These are phyloP conservation scores for Phanerotoma sp. DNA, from an alignment of 2,888 invertebrate genomes.

Conservation along the genomic window DNA sequence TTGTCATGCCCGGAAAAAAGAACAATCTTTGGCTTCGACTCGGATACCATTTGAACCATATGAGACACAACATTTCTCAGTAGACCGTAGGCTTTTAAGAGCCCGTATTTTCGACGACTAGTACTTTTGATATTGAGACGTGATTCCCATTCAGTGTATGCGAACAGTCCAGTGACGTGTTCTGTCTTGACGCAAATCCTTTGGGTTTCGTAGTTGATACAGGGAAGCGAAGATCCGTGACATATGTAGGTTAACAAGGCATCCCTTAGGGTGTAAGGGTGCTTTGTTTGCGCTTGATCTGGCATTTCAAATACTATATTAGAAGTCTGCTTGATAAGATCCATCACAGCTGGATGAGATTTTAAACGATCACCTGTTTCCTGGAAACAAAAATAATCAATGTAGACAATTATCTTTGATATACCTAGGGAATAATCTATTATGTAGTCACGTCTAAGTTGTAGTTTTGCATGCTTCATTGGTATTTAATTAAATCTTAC, in stretches of 20 bases:
- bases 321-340: slow-evolving; percentile 68
- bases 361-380: slow-evolving; percentile 68
- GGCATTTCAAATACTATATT: slow-evolving; percentile 69
- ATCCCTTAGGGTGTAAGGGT: slow-evolving; percentile 75
- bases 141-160: slow-evolving; percentile 82
- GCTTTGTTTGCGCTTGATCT: slow-evolving; percentile 63
- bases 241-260: slow-evolving; percentile 83
- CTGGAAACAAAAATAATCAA: slow-evolving; percentile 51
- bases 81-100: slow-evolving; percentile 79
- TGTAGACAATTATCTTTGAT: too few relatives aligned
- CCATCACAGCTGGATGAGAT: slow-evolving; percentile 73
- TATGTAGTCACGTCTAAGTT: too few relatives aligned
- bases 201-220: slow-evolving; percentile 60
- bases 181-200: slow-evolving; percentile 67
- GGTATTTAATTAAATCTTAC: not conserved
- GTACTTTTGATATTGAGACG: slow-evolving; percentile 65
- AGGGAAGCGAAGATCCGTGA: slow-evolving; percentile 80
- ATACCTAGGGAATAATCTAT: too few relatives aligned
- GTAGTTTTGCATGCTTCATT: too few relatives aligned
- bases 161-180: slow-evolving; percentile 76
- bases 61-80: slow-evolving; percentile 79
- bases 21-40: slow-evolving; percentile 72
- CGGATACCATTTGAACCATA: slow-evolving; percentile 79
- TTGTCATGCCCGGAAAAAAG: slow-evolving; percentile 91
- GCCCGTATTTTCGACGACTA: slow-evolving; percentile 59